Conservation (phyloP, 2,888 invertebrate species). For the Coelopa pilipes region DNA sequence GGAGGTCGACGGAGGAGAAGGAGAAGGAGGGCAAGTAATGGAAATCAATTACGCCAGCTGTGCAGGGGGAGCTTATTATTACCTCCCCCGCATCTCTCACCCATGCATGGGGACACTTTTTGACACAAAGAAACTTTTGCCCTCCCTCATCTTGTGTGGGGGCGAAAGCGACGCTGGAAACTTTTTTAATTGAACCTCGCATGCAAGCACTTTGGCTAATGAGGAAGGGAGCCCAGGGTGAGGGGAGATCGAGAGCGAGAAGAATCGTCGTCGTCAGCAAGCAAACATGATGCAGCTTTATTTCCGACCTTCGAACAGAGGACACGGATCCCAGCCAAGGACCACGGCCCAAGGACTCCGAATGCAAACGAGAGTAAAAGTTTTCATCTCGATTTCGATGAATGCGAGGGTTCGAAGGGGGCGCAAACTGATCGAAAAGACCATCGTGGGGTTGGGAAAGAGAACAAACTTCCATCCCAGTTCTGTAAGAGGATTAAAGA, state of each 20-base stretch:
- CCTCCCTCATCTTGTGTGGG: too few species aligned
- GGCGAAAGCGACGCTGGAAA: background rate
- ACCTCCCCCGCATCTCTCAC: constrained; percentile 40
- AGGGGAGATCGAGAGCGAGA: background rate
- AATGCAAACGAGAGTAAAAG: background rate
- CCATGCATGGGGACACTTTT: constrained; percentile 50
- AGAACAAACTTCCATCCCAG: too few species aligned
- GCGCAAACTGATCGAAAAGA: too few species aligned
- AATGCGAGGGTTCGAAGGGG: background rate
- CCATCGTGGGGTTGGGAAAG: too few species aligned
- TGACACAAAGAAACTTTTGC: background rate
- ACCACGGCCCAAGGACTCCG: background rate
- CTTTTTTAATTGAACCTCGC: constrained; percentile 58
- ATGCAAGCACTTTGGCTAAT: constrained; percentile 50
- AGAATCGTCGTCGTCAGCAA: background rate
- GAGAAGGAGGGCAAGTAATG: background rate
- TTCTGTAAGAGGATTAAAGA: too few species aligned
- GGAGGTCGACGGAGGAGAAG: too few species aligned
- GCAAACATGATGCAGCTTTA: background rate
- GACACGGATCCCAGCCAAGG: too few species aligned
- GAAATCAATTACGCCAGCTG: background rate
- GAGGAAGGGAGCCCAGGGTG: constrained; percentile 30
- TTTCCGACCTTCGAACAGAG: too few species aligned
- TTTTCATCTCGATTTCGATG: background rate
- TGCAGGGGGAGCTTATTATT: background rate